These are phyloP conservation scores for Centruroides sculpturatus DNA, from an alignment of 1,140 invertebrate genomes.

Conservation along the genomic window DNA sequence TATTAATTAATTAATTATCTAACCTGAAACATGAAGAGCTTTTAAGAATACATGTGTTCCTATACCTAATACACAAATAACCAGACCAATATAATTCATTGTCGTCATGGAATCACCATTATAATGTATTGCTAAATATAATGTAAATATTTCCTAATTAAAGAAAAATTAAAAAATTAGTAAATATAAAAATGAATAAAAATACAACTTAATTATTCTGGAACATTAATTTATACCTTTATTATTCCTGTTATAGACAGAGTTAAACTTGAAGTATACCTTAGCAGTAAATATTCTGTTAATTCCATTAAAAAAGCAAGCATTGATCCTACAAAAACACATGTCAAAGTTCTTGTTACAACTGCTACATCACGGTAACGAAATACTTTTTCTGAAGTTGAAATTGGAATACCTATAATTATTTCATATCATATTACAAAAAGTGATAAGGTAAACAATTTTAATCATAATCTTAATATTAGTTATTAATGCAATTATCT, in stretches of 20 bases:
- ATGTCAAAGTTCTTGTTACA: constrained; percentile 26
- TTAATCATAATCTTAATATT: no score
- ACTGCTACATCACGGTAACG: constrained; percentile 27
- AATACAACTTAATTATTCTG: background rate
- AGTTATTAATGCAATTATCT: no score
- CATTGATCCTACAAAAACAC: constrained; percentile 52
- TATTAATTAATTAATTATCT: background rate
- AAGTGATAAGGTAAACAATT: no score
- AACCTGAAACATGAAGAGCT: constrained; percentile 17
- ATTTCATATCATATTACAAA: no score
- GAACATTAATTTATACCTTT: constrained; percentile 50
- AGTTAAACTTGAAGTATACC: constrained; percentile 91
- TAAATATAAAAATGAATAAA: background rate
- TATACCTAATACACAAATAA: constrained; percentile 80
- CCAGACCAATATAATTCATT: constrained; percentile 70
- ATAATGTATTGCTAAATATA: constrained; percentile 66
- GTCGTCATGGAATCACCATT: constrained; percentile 69
- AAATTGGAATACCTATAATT: constrained; percentile 19
- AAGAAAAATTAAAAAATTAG: constrained; percentile 25
- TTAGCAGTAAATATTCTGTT: constrained; percentile 82
- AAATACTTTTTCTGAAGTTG: constrained; percentile 34
- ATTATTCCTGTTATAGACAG: constrained; percentile 89
- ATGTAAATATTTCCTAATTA: constrained; percentile 69
- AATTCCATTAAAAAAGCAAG: constrained; percentile 92
- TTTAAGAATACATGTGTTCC: constrained; percentile 72